phyloP scores from a whole-genome alignment of 2,113 vertebrate genomes.

The Tretioscincus oriximinensis region DNA sequence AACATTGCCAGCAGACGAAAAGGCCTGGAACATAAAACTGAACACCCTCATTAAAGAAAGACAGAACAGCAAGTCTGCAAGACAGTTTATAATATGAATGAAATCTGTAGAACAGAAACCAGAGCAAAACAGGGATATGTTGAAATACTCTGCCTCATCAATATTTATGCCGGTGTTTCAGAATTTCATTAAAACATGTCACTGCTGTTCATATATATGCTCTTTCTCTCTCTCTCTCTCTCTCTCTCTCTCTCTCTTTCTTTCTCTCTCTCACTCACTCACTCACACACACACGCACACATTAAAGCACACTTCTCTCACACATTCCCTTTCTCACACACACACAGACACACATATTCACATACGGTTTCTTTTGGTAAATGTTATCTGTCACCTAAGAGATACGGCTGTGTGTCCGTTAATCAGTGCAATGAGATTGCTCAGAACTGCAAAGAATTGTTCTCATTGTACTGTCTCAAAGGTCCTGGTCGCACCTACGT shows the following conservation, averaged over 20 bases:
- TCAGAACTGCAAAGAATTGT: background rate
- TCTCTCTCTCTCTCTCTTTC: too few species aligned
- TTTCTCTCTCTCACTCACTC: too few species aligned
- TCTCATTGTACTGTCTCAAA: background rate
- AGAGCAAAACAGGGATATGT: background rate
- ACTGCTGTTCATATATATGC: background rate
- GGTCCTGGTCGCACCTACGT: too few species aligned
- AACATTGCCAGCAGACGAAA: background rate
- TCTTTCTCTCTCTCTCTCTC: too few species aligned
- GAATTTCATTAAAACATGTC: conserved; percentile 16
- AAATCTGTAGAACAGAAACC: background rate
- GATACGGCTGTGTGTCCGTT: background rate
- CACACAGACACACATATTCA: background rate
- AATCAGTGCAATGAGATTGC: background rate
- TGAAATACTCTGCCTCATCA: conserved; percentile 3
- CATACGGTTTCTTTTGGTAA: background rate
- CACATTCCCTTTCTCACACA: too few species aligned
- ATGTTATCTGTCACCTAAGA: background rate
- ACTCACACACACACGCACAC: too few species aligned
- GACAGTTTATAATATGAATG: conserved; percentile 1
- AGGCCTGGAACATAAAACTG: background rate
- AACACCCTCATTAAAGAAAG: background rate
- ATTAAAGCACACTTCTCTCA: too few species aligned
- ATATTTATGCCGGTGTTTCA: conserved; percentile 19
- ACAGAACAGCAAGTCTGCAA: conserved; percentile 6